Evolutionary conservation across 2,113 vertebrate species (phyloP), one percentile per base, ranked within the genome.

Genomic region (Phylloscopus trochiloides): DNA sequence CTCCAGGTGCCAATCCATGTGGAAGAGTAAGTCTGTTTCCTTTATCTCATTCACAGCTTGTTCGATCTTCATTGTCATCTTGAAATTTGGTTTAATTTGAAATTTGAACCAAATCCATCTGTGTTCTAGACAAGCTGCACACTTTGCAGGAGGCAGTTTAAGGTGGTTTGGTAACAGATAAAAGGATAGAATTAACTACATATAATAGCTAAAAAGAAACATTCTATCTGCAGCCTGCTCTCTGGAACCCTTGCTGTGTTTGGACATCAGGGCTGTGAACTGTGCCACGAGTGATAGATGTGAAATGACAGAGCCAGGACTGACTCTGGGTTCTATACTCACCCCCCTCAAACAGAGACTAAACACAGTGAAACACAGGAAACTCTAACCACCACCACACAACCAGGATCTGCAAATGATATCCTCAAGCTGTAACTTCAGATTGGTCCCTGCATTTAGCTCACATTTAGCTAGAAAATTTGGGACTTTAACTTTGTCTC

Each of bases 1-100:
- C 99, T 99, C 88, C 99, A 99, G 95, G 99, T 99, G 90, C 99
- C 99, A 2, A 99, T 99, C 67, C 99, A 99, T 6, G 98, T 99
- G 89, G 98, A 99, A 97, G 99, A 99, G 99, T 99, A 98, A 97
- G 99, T 99, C 47, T 52, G 28, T 73, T 94, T 47, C 31, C 52
- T 93, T 71, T 72, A 6, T 59, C 10, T 87, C 48, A 29, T 84
- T 75, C 86, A 26, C n/a, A 50, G 28, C n/a, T 63, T 88, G 45
- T n/a, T 81, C 0, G 0, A 4, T 80, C 81, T 54, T 55, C 59
- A 66, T 2, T 72, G 59, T 67, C 6, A 9, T 40, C n/a, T 81
- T 70, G 34, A 70, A 78, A 52, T 36, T 29, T 26, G 57, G 10
- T 32, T 86, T 80, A 17, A 73, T 70, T 79, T 68, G 76, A 40